Evolutionary conservation across 2,797 vertebrate genomes (phyloP).

Genomic region (Pachyuromys duprasi): DNA sequence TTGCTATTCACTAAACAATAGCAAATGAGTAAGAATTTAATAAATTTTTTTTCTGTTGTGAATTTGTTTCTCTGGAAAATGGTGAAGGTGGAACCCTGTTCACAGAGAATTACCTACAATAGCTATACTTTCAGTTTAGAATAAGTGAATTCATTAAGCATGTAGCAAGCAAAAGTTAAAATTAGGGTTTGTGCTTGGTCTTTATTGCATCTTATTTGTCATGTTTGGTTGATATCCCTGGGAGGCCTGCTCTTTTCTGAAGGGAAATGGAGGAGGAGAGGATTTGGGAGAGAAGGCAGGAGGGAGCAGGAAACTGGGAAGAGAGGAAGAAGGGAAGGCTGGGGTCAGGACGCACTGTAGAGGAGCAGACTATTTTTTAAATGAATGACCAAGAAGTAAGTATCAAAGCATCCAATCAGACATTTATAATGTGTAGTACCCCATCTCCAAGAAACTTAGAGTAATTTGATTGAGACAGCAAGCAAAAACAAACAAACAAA

Average conservation of each 20-base stretch:
- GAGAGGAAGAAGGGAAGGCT: background rate
- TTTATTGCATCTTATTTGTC: background rate
- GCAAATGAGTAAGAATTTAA: background rate
- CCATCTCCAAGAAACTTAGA: background rate
- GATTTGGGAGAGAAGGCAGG: background rate
- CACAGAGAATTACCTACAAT: background rate
- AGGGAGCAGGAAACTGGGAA: background rate
- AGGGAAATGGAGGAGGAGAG: background rate
- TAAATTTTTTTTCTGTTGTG: slow-evolving; percentile 33
- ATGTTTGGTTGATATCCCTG: background rate
- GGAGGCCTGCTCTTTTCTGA: background rate
- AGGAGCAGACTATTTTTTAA: no score
- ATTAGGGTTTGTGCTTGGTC: background rate
- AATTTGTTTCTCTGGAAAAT: slow-evolving; percentile 9
- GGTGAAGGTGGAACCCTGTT: background rate
- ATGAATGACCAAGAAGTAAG: background rate
- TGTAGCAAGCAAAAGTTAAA: background rate
- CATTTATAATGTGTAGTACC: background rate
- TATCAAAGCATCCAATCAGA: background rate
- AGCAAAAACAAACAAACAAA: background rate
- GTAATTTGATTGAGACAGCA: background rate
- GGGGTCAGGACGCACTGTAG: background rate
- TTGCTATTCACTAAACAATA: slow-evolving; percentile 29
- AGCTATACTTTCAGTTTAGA: background rate
- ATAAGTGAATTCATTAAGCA: background rate